Base-by-base conservation (phyloP, 2,113 vertebrate genomes). In the Oxygymnocypris stewartii region DNA sequence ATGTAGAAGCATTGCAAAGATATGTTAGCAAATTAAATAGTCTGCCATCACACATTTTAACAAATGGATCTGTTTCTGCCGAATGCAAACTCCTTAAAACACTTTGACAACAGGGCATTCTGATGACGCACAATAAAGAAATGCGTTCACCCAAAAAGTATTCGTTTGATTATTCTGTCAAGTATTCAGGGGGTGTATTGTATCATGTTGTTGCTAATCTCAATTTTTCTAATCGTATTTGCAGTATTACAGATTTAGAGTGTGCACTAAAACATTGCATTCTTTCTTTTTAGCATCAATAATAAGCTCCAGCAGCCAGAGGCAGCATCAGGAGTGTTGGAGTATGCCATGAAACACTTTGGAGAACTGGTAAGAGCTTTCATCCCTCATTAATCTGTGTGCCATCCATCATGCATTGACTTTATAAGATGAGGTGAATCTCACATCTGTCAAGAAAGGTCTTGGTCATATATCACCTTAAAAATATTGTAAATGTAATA, bases 261-360 rank as follows among this genome's bases (percentile, higher is more conserved):
- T 65, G 20, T 67, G 77, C 14, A 61, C 82, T 85, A 11, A 65
- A 69, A 44, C 67, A 11, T 2, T 82, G 47, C 83, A 65, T 16
- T 88, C n/a, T 87, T 59, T 87, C 85, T 92, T 78, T 90, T 47
- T 94, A 99, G 98, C 92, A 99, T 99, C 92, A 99, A 99, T 91
- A 99, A 99, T 88, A 99, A 99, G 91, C 95, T 99, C 31, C 98
- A 99, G 92, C 98, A 99, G 92, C 98, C 98, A 0, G 98, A 99
- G 92, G 98, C 98, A 1, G 98, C 98, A 11, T 96, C 98, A 1
- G 98, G 98, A 8, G 98, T 99, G 31, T 91, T 99, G 86, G 97
- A 99, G 79, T 99, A 99, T 2, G 98, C 98, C 92, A 99, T 99
- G 97, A 99, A 98, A 84, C 98, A 99, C 93, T 99, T 98, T 84